Evolutionary conservation across 2,888 invertebrate species (phyloP).

Genomic region (Arctia plantaginis): DNA sequence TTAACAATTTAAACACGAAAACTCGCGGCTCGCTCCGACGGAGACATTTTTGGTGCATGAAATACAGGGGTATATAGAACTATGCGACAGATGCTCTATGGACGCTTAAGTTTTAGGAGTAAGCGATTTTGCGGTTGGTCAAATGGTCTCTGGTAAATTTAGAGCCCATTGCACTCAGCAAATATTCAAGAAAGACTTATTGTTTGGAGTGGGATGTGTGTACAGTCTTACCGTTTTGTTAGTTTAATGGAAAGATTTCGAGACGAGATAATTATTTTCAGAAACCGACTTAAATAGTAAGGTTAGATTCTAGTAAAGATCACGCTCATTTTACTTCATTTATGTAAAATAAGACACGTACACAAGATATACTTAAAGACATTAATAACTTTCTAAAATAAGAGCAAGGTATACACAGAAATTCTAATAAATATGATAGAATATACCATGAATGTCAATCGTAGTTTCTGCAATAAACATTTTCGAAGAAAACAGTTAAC

Average conservation of each 20-base stretch:
- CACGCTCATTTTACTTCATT: neutral
- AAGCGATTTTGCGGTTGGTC: constrained; percentile 28
- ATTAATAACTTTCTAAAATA: neutral
- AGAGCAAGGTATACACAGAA: too few species aligned
- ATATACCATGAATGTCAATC: neutral
- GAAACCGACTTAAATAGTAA: neutral
- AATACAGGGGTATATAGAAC: constrained; percentile 59
- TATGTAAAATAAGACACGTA: neutral
- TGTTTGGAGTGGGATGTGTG: neutral
- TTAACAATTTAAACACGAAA: constrained; percentile 79
- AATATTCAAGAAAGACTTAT: neutral
- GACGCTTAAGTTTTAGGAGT: constrained; percentile 18
- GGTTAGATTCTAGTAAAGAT: neutral
- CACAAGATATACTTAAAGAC: neutral
- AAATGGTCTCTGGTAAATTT: neutral
- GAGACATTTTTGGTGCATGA: constrained; percentile 78
- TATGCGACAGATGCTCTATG: constrained; percentile 32
- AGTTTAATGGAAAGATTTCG: neutral
- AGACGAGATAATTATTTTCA: neutral
- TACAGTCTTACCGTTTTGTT: neutral
- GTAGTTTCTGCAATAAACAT: neutral
- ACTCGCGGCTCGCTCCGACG: constrained; percentile 56
- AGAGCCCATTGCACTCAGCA: neutral
- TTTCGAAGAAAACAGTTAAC: constrained; percentile 13
- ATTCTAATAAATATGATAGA: too few species aligned